These are phyloP conservation scores for Ochropacha duplaris DNA, from an alignment of 2,888 invertebrate species.

Conservation along the genomic window DNA sequence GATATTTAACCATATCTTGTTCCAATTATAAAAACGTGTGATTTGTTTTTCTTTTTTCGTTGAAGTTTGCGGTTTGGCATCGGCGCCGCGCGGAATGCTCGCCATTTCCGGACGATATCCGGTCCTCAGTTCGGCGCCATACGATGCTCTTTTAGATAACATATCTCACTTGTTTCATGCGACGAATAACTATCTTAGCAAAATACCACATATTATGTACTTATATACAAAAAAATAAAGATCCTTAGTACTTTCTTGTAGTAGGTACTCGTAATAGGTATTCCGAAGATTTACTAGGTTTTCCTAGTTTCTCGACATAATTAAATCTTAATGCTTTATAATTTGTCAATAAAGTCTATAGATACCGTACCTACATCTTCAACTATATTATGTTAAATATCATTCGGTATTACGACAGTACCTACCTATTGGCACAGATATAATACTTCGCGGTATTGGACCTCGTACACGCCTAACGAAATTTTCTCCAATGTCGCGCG, in stretches of 20 bases:
- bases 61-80: constrained; percentile 58
- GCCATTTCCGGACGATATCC: constrained; percentile 82
- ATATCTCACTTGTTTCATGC: constrained; percentile 33
- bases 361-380: not conserved
- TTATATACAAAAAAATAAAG: not conserved
- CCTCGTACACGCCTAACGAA: constrained; percentile 30
- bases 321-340: constrained; percentile 45
- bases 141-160: constrained; percentile 58
- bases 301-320: constrained; percentile 47
- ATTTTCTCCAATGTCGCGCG: constrained; percentile 61
- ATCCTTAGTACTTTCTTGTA: constrained; percentile 7
- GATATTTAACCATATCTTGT: constrained; percentile 11
- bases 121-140: constrained; percentile 62
- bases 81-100: constrained; percentile 76
- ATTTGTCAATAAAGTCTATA: constrained; percentile 29
- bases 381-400: constrained; percentile 4
- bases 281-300: constrained; percentile 48
- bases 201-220: not conserved
- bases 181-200: constrained; percentile 15
- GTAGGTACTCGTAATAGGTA: too few species aligned
- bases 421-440: too few species aligned
- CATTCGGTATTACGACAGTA: constrained; percentile 8
- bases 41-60: constrained; percentile 53
- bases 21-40: constrained; percentile 37
- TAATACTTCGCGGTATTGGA: too few species aligned